Evolutionary conservation across 2,113 vertebrate genomes (phyloP).

Genomic region (Podocnemis expansa): DNA sequence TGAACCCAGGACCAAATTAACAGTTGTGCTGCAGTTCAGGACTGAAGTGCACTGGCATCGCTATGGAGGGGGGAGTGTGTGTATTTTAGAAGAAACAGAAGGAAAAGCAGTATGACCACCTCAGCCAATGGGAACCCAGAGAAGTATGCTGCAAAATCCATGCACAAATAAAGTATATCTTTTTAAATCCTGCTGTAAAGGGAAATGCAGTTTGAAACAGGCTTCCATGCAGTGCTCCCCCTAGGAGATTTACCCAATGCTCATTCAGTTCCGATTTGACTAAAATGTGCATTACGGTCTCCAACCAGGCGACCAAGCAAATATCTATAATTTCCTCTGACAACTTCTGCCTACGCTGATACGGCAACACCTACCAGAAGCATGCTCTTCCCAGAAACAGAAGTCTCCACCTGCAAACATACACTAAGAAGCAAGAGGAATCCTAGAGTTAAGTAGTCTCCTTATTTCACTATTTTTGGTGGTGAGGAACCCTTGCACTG

Average conservation of each 20-base stretch:
- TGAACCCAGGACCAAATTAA: accelerated
- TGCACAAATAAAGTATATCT: neutral
- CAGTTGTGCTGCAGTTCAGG: neutral
- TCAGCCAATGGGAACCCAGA: neutral
- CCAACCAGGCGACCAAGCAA: slow-evolving; percentile 53
- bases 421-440: accelerated
- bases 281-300: slow-evolving; percentile 12
- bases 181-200: slow-evolving; percentile 22
- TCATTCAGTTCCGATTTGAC: slow-evolving; percentile 61
- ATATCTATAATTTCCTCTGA: slow-evolving; percentile 62
- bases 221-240: slow-evolving; percentile 2
- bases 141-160: neutral
- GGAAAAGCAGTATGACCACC: neutral
- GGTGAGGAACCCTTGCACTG: neutral
- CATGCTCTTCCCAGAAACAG: neutral
- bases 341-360: slow-evolving; percentile 26
- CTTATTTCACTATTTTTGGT: neutral
- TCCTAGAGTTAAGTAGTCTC: neutral
- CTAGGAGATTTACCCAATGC: slow-evolving; percentile 45
- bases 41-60: neutral
- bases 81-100: slow-evolving; percentile 17
- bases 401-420: neutral
- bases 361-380: slow-evolving; percentile 46
- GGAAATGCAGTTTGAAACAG: neutral
- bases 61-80: neutral